phyloP scores from a whole-genome alignment of 92 coral and sea anemone species.

The Porites lobata region DNA sequence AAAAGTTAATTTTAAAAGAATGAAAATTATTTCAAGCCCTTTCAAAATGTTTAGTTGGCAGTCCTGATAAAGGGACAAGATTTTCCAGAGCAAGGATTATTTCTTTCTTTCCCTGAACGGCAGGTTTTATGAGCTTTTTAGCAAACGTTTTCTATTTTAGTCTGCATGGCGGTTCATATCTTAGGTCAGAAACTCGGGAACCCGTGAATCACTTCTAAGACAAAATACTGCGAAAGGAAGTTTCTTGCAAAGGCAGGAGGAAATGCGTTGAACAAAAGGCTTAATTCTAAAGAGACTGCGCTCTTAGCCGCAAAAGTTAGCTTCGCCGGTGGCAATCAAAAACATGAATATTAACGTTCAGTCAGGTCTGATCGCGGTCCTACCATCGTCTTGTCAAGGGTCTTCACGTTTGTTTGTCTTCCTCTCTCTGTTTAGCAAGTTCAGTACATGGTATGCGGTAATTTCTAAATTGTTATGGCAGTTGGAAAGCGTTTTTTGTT shows the following conservation, averaged over 20 bases:
- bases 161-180: background rate
- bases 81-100: slow-evolving; percentile 2
- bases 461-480: background rate
- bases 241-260: slow-evolving; percentile 12
- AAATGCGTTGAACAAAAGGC: slow-evolving; percentile 5
- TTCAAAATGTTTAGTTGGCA: slow-evolving; percentile 10
- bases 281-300: slow-evolving; percentile 6
- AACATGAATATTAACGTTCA: slow-evolving; percentile 9
- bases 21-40: background rate
- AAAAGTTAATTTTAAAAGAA: background rate
- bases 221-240: slow-evolving; percentile 1
- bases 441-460: slow-evolving; percentile 3
- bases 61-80: slow-evolving; percentile 5
- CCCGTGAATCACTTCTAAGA: slow-evolving; percentile 2
- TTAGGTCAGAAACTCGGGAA: slow-evolving; percentile 2
- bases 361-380: slow-evolving; percentile 8
- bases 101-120: slow-evolving; percentile 6
- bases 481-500: slow-evolving; percentile 1
- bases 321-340: slow-evolving; percentile 1
- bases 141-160: background rate
- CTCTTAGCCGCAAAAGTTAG: background rate
- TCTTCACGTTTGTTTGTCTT: background rate
- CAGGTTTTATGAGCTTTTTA: background rate
- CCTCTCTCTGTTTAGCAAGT: slow-evolving; percentile 1
- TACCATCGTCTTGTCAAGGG: slow-evolving; percentile 13